These are phyloP conservation scores for Aporophyla nigra DNA, from an alignment of 2,888 invertebrate species.

Conservation along the genomic window DNA sequence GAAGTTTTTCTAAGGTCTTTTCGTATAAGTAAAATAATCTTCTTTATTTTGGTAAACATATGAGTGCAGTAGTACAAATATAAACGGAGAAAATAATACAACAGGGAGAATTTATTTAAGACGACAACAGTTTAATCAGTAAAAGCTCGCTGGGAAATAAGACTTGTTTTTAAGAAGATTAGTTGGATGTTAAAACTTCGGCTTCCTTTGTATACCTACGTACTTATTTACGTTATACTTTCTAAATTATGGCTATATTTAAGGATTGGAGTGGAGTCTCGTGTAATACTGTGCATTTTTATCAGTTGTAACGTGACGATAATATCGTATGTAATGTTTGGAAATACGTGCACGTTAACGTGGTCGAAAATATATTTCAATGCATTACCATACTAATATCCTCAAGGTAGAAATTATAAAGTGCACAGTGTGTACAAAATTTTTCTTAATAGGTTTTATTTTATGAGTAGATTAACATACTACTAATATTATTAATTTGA, in stretches of 20 bases:
- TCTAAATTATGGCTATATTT: not conserved
- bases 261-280: not conserved
- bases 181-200: not conserved
- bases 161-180: constrained; percentile 32
- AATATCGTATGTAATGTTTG: not conserved
- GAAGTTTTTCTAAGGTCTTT: constrained; percentile 20
- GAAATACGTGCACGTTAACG: not conserved
- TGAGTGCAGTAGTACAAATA: not conserved
- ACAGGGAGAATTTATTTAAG: constrained; percentile 16
- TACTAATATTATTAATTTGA: too few species aligned
- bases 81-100: constrained; percentile 8
- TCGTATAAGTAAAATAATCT: not conserved
- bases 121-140: constrained; percentile 30
- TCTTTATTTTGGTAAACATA: not conserved
- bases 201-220: not conserved
- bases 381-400: not conserved
- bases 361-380: not conserved
- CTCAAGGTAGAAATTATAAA: too few species aligned
- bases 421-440: not conserved
- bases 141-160: constrained; percentile 20
- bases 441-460: not conserved
- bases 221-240: not conserved
- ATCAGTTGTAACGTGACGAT: not conserved
- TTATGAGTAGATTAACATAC: not conserved
- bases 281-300: not conserved